phyloP scores from a whole-genome alignment of 2,797 vertebrate species.

The Pseudochromis fuscus region DNA sequence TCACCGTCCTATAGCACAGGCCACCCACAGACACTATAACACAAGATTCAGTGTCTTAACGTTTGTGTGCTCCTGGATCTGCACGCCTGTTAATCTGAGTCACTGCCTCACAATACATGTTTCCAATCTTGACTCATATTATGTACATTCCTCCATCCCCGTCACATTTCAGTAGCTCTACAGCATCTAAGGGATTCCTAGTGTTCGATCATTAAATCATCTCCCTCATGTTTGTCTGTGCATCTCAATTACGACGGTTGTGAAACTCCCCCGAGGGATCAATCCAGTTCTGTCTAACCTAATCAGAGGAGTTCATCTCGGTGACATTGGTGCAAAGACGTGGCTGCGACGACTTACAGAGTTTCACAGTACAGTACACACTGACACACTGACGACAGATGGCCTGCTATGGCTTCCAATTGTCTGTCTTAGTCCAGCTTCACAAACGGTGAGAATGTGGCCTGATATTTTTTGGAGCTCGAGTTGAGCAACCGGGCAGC shows the following conservation, averaged over 20 bases:
- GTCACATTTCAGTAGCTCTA: neutral
- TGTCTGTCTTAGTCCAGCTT: constrained; percentile 18
- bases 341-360: constrained; percentile 12
- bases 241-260: neutral
- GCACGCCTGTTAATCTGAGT: neutral
- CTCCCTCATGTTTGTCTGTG: constrained; percentile 1
- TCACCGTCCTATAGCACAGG: constrained; percentile 18
- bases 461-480: constrained; percentile 3
- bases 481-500: neutral
- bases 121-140: neutral
- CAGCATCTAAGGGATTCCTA: neutral
- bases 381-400: constrained; percentile 43
- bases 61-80: constrained; percentile 6
- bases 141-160: neutral
- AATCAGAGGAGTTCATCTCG: constrained; percentile 28
- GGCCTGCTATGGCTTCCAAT: constrained; percentile 21
- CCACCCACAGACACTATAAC: constrained; percentile 22
- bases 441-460: neutral
- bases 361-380: constrained; percentile 21
- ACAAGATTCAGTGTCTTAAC: constrained; percentile 18
- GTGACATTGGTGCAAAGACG: constrained; percentile 46
- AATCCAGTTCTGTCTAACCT: constrained; percentile 38
- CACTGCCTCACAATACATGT: neutral
- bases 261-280: constrained; percentile 28
- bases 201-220: neutral